These are phyloP conservation scores for Steatornis caripensis DNA, from an alignment of 2,113 vertebrate species.

Conservation along the genomic window DNA sequence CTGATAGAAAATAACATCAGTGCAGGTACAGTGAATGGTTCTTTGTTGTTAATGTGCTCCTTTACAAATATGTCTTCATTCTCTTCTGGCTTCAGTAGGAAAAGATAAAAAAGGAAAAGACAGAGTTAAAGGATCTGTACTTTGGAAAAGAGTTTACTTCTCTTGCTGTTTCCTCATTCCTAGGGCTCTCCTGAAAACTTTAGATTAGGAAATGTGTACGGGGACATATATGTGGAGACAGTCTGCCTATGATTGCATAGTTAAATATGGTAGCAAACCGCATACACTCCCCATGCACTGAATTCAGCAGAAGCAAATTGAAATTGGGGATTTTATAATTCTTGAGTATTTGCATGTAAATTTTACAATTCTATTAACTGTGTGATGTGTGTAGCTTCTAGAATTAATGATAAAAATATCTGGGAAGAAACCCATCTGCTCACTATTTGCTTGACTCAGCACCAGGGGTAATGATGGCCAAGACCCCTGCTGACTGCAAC, in stretches of 20 bases:
- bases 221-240: accelerated
- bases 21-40: neutral
- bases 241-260: neutral
- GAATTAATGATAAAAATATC: neutral
- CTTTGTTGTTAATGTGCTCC: neutral
- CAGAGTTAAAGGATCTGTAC: neutral
- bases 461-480: neutral
- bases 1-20: neutral
- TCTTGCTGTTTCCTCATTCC: neutral
- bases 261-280: neutral
- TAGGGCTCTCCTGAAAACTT: neutral
- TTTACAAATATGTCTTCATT: neutral
- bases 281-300: accelerated
- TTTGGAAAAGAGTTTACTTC: neutral
- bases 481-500: neutral
- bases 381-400: neutral
- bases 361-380: neutral
- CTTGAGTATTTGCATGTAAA: neutral
- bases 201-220: neutral
- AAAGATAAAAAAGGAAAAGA: neutral
- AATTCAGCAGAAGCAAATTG: neutral
- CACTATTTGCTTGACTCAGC: neutral
- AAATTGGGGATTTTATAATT: neutral
- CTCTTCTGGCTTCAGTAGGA: neutral
- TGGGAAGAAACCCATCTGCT: neutral